A percentile compares a stretch with the other conserved stretches of the same genome.
phyloP scores from a whole-genome alignment of 2,888 invertebrate species.

The Chrysina gloriosa region DNA sequence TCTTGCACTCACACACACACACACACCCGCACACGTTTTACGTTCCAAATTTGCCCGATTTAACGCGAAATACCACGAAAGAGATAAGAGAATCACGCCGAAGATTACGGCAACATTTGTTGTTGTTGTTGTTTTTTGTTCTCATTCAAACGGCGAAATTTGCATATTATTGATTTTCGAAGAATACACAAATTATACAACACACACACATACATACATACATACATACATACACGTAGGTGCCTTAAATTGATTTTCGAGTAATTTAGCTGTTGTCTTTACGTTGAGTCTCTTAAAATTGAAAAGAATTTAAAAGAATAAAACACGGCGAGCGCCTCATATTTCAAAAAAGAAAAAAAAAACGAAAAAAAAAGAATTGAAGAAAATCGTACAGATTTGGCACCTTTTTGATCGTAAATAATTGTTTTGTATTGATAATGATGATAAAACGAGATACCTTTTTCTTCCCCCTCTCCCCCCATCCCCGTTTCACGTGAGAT shows the following conservation, averaged over 20 bases:
- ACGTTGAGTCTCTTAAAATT: neutral
- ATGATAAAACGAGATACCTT: too few species aligned
- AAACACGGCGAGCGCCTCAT: too few species aligned
- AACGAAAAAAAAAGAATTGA: neutral
- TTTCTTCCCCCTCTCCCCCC: too few species aligned
- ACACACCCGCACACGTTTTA: too few species aligned
- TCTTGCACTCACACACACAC: too few species aligned
- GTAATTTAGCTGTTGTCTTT: constrained; percentile 28
- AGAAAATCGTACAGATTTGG: neutral
- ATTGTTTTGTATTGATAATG: too few species aligned
- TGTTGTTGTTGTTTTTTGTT: neutral
- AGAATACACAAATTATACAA: neutral
- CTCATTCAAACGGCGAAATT: neutral
- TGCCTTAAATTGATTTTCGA: constrained; percentile 28
- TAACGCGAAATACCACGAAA: too few species aligned
- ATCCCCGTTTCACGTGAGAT: too few species aligned
- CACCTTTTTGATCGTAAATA: constrained; percentile 14
- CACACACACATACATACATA: neutral
- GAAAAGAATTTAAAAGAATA: neutral
- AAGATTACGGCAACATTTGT: neutral
- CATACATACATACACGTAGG: constrained; percentile 14
- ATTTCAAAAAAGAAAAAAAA: neutral
- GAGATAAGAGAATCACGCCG: neutral
- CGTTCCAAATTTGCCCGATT: too few species aligned
- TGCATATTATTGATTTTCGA: neutral